Evolutionary conservation across 1,140 invertebrate species (phyloP), one percentile per base, ranked within the genome.

Genomic region (Saccostrea cuccullata): DNA sequence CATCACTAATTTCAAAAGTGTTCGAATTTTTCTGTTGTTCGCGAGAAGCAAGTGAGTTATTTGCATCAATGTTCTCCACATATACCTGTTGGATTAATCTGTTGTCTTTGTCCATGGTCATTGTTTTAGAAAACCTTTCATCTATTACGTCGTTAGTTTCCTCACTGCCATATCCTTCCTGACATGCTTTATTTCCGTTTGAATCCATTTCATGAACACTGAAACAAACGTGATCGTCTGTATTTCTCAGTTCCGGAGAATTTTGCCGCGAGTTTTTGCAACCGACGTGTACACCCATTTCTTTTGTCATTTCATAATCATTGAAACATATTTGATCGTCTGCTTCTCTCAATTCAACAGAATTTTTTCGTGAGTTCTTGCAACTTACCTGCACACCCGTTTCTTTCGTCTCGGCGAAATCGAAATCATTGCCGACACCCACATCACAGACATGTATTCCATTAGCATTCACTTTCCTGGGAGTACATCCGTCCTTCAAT

Each of bases 371-470:
- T 8, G 17, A 6, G 58, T 77, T 17, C 15, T 36, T 26, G 70
- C 26, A 26, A 15, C 12, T 30, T 5, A 77, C 26, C 36, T 77
- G 70, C 70, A 77, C 12, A 4, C 70, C 70, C 11, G 30, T 77
- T 26, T 77, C 70, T 30, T 77, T 77, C 26, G 26, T 77, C 30
- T 77, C 70, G 6, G 70, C 70, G 26, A 77, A 77, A 77, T 77
- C 70, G 26, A 17, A 77, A 30, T 77, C 70, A 30, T 77, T 77
- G 13, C 70, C 70, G 1, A 77, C 70, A 26, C 70, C 26, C 2
- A 36, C 70, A 36, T 77, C 70, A 30, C 70, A 77, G 15, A 77
- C 30, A 17, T 77, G 70, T 11, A 77, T 36, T 36, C 70, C 70
- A 30, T 77, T 26, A 8, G 70, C 70, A 36, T 77, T 77, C 70